Percentiles rank a stretch among this genome's conserved stretches.
phyloP scores from a whole-genome alignment of 2,888 invertebrate species.

The Eilema caniola region DNA sequence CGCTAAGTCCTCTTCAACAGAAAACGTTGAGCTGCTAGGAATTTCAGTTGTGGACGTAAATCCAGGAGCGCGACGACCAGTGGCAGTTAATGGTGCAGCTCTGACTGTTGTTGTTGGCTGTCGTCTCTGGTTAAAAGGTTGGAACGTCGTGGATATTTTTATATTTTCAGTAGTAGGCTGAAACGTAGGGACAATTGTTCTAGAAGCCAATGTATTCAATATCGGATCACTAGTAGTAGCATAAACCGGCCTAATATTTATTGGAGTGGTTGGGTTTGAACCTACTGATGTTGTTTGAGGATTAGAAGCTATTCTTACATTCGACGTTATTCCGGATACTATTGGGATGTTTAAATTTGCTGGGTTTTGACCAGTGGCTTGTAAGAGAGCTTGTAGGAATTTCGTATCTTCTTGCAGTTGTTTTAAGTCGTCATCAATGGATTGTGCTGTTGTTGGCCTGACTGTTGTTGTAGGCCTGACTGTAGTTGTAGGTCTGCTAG shows the following conservation, averaged over 20 bases:
- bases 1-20: slow-evolving; percentile 86
- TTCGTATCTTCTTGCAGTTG: slow-evolving; percentile 78
- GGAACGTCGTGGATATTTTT: slow-evolving; percentile 77
- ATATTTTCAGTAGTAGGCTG: slow-evolving; percentile 64
- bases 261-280: slow-evolving; percentile 75
- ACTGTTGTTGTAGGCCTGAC: slow-evolving; percentile 49
- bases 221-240: slow-evolving; percentile 65
- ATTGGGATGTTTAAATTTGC: slow-evolving; percentile 66
- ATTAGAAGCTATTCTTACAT: slow-evolving; percentile 78
- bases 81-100: slow-evolving; percentile 54
- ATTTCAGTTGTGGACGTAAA: slow-evolving; percentile 74
- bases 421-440: slow-evolving; percentile 71
- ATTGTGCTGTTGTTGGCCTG: slow-evolving; percentile 59
- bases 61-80: slow-evolving; percentile 62
- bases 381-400: slow-evolving; percentile 78
- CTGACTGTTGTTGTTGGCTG: slow-evolving; percentile 62
- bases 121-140: slow-evolving; percentile 67
- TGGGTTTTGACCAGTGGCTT: slow-evolving; percentile 73
- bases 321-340: slow-evolving; percentile 78
- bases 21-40: slow-evolving; percentile 81
- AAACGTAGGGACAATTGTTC: slow-evolving; percentile 68
- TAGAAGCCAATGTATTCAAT: slow-evolving; percentile 65
- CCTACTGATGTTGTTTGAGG: slow-evolving; percentile 73
- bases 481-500: slow-evolving; percentile 52
- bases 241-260: slow-evolving; percentile 73